Evolutionary conservation across 2,113 vertebrate species (phyloP), one percentile per base, ranked within the genome.

Genomic region (Tachuris rubrigastra): DNA sequence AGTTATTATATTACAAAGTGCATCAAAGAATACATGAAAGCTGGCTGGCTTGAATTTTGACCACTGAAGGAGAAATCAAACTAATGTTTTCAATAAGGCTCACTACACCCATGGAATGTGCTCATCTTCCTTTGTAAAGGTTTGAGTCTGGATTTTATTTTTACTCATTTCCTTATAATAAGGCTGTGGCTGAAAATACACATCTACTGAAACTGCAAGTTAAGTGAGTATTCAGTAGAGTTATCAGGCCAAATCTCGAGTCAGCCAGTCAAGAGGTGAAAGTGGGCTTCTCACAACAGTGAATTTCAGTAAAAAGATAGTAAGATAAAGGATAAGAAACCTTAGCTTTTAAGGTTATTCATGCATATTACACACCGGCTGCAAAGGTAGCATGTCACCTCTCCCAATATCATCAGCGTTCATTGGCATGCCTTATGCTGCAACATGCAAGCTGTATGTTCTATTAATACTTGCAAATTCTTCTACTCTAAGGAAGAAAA

Each of bases 401-500:
- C 49, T 88, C 33, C 27, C 50, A 68, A 2, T 6, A 50, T 13
- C 60, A n/a, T 60, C 52, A 68, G 19, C 37, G 44, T 46, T 93
- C 68, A 89, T 15, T 60, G 71, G 22, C 14, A 8, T 65, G 68
- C 27, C 19, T 78, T 88, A 39, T 41, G 22, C 33, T 56, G 37
- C 25, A 78, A 58, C 46, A 68, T 17, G 24, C 28, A 80, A 68
- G 37, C 49, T 78, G 30, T 35, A 23, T 12, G 6, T 63, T n/a
- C 55, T 69, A 41, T 81, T 87, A 79, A 77, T 62, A 67, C 19
- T 81, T 88, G 74, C 42, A 90, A 89, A 93, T 89, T 67, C 55
- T 89, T 89, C 72, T 85, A 56, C 74, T 94, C 24, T 94, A 65
- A n/a, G 58, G 83, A 49, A 89, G 23, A 77, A 84, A 93, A 90